Evolutionary conservation across 2,797 vertebrate genomes (phyloP).

Genomic region (Corythornis leucogaster): DNA sequence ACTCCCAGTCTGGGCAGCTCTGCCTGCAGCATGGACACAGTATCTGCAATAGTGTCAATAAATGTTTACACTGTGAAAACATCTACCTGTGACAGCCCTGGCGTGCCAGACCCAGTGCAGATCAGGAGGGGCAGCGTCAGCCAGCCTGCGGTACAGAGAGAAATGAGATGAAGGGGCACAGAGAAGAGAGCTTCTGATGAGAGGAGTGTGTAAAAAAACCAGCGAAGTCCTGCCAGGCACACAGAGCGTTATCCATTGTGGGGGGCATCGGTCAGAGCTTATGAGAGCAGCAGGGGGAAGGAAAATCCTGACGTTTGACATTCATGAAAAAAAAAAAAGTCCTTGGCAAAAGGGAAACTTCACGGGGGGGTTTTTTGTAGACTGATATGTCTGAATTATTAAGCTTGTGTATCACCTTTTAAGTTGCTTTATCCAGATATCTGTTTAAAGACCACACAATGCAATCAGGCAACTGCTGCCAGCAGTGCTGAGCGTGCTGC

Average conservation of each 20-base stretch:
- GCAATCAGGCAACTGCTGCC: too few relatives aligned
- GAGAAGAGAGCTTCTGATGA: not conserved
- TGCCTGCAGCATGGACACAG: accelerated
- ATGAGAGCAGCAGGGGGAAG: not conserved
- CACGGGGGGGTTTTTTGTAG: not conserved
- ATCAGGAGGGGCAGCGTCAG: not conserved
- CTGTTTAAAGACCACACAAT: too few relatives aligned
- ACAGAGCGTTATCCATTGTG: not conserved
- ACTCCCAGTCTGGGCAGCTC: not conserved
- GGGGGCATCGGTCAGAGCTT: not conserved
- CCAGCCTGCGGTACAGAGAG: not conserved
- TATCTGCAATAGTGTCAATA: not conserved
- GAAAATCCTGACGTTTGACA: not conserved
- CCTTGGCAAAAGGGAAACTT: not conserved
- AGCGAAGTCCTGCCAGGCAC: not conserved
- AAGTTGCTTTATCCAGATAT: not conserved
- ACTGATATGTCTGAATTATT: not conserved
- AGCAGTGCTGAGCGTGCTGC: not conserved
- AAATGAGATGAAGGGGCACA: not conserved
- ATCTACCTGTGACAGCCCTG: too few relatives aligned
- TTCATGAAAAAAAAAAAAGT: too few relatives aligned
- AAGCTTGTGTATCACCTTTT: accelerated
- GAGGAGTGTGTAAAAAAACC: not conserved
- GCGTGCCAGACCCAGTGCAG: too few relatives aligned
- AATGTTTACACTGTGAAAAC: too few relatives aligned